Base-by-base conservation (phyloP, 1,140 invertebrate species). In the Nylanderia fulva region DNA sequence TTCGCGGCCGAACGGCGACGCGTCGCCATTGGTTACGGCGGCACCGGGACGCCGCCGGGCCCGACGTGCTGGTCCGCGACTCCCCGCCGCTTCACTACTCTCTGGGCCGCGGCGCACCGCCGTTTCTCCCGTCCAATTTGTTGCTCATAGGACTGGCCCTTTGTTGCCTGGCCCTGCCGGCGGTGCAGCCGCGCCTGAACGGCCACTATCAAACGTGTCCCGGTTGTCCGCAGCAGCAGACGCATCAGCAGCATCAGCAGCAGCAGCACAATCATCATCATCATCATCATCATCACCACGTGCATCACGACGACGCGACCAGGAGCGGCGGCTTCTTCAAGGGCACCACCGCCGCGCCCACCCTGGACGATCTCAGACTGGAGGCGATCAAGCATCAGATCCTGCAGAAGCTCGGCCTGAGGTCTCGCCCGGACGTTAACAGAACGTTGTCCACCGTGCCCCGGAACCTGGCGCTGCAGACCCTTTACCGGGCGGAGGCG, bases 321-420 rank as follows among this genome's bases (percentile, higher is more conserved):
- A 90, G 91, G 29, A 54, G 63, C 72, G 77, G 63, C 72, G 77
- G 69, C 36, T 42, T 72, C 18, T 85, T 69, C 33, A 92, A 92
- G 42, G 91, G 92, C 18, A 68, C 86, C 18, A 68, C 86, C 1
- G 39, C 68, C 64, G 42, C 86, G 5, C 93, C 92, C 39, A 95
- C 83, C 86, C 94, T 84, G 64, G 96, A 97, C 86, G 94, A 95
- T 27, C 92, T 97, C 29, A 95, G 97, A 64, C 93, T 98, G 39
- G 97, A 97, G 91, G 96, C 97, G 1, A 97, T 98, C 88, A 97
- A 97, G 91, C 95, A 96, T 63, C 97, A 97, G 93, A 97, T 98
- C 85, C 93, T 98, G 15, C 96, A 96, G 8, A 98, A 97, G 92
- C 95, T 98, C 76, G 97, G 97, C 6, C 94, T 98, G 21, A 95